phyloP scores from a whole-genome alignment of 2,113 vertebrate genomes.

The Tychaedon coryphoeus region DNA sequence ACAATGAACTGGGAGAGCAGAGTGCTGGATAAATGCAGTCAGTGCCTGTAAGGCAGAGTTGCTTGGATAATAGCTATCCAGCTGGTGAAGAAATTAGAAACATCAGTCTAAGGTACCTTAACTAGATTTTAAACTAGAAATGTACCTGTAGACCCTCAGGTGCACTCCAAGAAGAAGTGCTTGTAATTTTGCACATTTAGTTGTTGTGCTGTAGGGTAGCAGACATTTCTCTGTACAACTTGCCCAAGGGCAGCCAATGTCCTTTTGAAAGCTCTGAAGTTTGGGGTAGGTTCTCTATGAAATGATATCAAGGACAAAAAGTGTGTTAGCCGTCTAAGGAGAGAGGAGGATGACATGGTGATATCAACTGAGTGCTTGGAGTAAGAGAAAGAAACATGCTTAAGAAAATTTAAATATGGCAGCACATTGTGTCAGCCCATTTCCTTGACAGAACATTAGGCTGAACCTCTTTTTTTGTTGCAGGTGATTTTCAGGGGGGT shows the following conservation, averaged over 20 bases:
- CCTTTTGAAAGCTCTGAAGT: neutral
- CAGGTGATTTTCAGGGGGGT: neutral
- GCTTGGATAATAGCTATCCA: neutral
- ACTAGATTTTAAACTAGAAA: conserved; percentile 13
- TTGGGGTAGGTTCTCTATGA: neutral
- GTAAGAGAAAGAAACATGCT: neutral
- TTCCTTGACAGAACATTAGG: neutral
- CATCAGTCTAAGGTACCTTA: neutral
- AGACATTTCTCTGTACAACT: neutral
- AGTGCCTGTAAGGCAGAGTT: neutral
- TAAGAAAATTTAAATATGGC: neutral
- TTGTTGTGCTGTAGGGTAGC: neutral
- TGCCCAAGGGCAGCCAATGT: neutral
- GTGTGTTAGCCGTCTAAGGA: neutral
- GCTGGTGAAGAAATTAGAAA: neutral
- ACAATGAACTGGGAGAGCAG: neutral
- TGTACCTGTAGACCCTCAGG: neutral
- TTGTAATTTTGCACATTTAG: neutral
- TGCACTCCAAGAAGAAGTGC: neutral
- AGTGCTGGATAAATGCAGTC: neutral
- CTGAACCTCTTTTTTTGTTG: neutral
- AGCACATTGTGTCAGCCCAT: neutral
- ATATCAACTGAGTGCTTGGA: neutral
- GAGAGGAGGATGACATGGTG: neutral
- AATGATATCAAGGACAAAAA: neutral